Base-by-base conservation (phyloP, 2,888 invertebrate genomes). In the Teleogryllus oceanicus region DNA sequence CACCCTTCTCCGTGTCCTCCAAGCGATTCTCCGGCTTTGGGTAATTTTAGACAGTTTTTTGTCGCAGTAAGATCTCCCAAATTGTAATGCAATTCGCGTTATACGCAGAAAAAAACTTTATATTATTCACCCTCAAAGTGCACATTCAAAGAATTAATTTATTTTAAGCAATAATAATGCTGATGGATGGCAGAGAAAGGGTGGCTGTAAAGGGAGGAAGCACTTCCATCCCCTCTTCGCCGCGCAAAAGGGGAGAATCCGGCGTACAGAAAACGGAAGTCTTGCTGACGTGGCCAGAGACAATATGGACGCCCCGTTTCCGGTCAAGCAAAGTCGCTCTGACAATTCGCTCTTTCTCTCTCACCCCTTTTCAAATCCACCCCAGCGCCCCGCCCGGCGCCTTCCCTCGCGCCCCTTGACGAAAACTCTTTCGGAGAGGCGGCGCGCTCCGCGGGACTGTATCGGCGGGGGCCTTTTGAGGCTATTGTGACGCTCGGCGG, bases 251-350 rank as follows among this genome's bases (percentile, higher is more conserved):
- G 62, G 62, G 62, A 62, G n/a, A 62, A 62, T 62, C 62, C n/a
- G 62, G 62, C n/a, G 62, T 62, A 62, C n/a, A 62, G 62, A n/a
- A 37, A 62, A 62, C 62, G 62, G 62, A 62, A 62, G 62, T 62
- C 62, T 62, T 62, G 62, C 62, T 62, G 62, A 62, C 62, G 62
- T 62, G 62, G 62, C 62, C 16, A 62, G 62, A 62, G 62, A 62
- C 62, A 62, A 62, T 62, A 62, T 62, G 62, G 62, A 13, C 62
- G n/a, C 62, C 62, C 62, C 62, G n/a, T 62, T 62, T 62, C 62
- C 62, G 62, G 62, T 62, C 62, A 62, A 62, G 62, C 62, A 62
- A 62, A 62, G 62, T 62, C 62, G 62, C 62, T 62, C 62, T 18
- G 62, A 62, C 62, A 62, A 62, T 62, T 62, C 62, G n/a, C 62